Conservation (phyloP, 2,797 vertebrate genomes). For the Tapera naevia region DNA sequence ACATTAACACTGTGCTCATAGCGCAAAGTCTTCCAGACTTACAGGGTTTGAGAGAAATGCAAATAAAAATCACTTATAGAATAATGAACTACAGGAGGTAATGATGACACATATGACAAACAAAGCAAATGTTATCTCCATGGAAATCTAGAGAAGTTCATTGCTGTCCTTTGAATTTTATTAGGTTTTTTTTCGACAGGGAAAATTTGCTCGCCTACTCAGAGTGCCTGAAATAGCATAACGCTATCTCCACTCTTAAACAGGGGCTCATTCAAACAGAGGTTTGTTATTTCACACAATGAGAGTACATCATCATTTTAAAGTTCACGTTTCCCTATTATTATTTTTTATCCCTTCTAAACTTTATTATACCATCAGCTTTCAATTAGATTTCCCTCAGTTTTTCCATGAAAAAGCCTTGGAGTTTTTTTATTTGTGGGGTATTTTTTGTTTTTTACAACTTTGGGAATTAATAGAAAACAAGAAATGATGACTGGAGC, state of each 20-base stretch:
- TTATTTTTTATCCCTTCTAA: not conserved
- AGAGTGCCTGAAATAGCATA: constrained; percentile 69
- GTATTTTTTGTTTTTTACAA: constrained; percentile 7
- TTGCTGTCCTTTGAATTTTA: constrained; percentile 75
- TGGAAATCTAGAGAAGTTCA: constrained; percentile 74
- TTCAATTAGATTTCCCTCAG: not conserved
- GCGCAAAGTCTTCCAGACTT: not conserved
- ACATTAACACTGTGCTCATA: not conserved
- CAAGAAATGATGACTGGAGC: not conserved
- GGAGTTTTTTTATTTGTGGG: not conserved
- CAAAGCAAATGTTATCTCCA: constrained; percentile 79
- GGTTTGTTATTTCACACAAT: not conserved
- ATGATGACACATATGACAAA: constrained; percentile 68
- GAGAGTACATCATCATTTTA: constrained; percentile 4
- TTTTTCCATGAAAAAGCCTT: not conserved
- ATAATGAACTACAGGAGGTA: constrained; percentile 56
- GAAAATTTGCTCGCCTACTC: constrained; percentile 76
- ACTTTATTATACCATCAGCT: not conserved
- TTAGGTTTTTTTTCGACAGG: constrained; percentile 55
- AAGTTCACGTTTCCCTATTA: not conserved
- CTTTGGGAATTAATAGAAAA: not conserved
- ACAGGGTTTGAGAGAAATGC: constrained; percentile 1
- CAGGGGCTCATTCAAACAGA: constrained; percentile 53
- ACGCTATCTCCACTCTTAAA: constrained; percentile 54
- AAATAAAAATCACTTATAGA: constrained; percentile 12